phyloP scores from a whole-genome alignment of 2,113 vertebrate genomes.

The Gracilinanus agilis region DNA sequence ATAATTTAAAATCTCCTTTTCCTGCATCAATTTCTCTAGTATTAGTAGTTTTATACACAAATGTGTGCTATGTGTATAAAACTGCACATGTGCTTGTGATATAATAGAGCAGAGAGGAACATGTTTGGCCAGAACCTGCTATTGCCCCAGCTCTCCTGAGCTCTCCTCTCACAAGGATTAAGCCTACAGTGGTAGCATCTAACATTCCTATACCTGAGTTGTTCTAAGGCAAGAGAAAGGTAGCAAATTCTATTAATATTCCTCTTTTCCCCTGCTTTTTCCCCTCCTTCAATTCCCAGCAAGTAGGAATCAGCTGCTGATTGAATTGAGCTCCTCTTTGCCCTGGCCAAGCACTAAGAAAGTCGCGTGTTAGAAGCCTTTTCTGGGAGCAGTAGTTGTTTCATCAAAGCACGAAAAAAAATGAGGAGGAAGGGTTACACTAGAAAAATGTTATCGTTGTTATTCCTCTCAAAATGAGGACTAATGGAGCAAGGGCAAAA shows the following conservation, averaged over 20 bases:
- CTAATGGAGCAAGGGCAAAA: not conserved
- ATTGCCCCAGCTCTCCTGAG: not conserved
- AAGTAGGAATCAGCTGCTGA: not conserved
- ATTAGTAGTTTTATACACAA: not conserved
- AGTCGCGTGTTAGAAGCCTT: too few relatives aligned
- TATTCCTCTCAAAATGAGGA: not conserved
- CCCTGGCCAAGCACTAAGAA: not conserved
- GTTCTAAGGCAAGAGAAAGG: accelerated
- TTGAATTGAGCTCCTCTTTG: accelerated
- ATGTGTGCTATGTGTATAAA: not conserved
- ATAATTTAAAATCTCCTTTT: not conserved
- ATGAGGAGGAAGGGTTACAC: not conserved
- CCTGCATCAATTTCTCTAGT: not conserved
- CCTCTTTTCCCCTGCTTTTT: not conserved
- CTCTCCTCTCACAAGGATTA: not conserved
- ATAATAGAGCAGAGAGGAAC: not conserved
- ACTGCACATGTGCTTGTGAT: not conserved
- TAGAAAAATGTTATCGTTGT: not conserved
- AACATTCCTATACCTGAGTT: not conserved
- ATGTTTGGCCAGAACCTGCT: too few relatives aligned
- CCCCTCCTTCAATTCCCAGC: not conserved
- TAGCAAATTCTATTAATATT: too few relatives aligned
- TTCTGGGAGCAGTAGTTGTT: not conserved
- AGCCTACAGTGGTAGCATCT: not conserved
- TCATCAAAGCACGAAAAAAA: not conserved